A percentile compares a stretch with the other conserved stretches of the same genome.
Evolutionary conservation across 30 jellyfish, hydroid and myxozoan genomes (phyloP).

Genomic region (Hydractinia symbiolongicarpus): DNA sequence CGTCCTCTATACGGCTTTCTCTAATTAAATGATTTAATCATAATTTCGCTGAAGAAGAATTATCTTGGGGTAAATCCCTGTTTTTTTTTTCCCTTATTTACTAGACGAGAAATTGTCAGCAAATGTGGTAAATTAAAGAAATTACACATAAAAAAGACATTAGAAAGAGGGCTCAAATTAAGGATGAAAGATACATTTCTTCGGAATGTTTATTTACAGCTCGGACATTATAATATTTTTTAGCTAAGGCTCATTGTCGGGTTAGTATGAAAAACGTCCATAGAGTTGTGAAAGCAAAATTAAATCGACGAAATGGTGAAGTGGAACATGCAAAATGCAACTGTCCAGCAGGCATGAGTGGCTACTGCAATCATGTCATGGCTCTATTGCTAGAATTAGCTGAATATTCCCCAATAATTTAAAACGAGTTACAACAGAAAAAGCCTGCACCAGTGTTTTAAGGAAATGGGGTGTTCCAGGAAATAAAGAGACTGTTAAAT

Average conservation of each 20-base stretch:
- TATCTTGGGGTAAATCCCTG: too few species aligned
- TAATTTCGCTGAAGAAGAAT: too few species aligned
- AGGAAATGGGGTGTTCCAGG: constrained; percentile 28
- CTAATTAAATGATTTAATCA: too few species aligned
- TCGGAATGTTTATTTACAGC: too few species aligned
- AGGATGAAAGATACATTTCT: too few species aligned
- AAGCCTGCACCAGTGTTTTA: not conserved
- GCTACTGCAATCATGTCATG: constrained; percentile 10
- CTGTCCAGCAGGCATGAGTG: constrained; percentile 19
- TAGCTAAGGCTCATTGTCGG: not conserved
- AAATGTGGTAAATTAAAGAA: too few species aligned
- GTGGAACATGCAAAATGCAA: constrained; percentile 6
- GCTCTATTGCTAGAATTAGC: not conserved
- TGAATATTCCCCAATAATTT: too few species aligned
- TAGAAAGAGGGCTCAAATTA: too few species aligned
- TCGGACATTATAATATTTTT: not conserved
- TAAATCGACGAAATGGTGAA: not conserved
- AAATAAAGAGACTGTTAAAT: not conserved
- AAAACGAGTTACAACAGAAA: not conserved
- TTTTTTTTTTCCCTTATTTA: too few species aligned
- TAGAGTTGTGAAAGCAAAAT: not conserved
- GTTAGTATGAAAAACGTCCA: not conserved
- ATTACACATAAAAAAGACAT: too few species aligned
- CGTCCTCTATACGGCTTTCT: too few species aligned
- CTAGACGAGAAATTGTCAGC: too few species aligned